Evolutionary conservation across 2,797 vertebrate species (phyloP), one percentile per base, ranked within the genome.

Genomic region (Pygocentrus nattereri): DNA sequence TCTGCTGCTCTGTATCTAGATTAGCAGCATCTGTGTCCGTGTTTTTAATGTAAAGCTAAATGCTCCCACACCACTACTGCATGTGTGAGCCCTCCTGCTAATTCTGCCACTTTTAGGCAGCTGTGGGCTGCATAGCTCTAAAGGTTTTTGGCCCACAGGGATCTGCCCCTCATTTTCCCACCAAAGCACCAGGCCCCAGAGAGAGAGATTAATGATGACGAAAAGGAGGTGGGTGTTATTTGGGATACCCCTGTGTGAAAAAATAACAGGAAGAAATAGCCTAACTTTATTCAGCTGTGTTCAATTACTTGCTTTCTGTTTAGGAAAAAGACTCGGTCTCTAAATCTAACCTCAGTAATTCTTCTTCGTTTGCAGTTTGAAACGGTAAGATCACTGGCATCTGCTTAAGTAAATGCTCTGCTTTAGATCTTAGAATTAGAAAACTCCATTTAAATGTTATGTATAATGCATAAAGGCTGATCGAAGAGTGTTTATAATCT

Each of bases 121-220:
- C 87, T 88, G 89, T 80, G 16, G 85, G 86, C 70, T 85, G 83
- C 69, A 21, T 67, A 18, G 85, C 90, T 91, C 92, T 90, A 93
- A 92, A 94, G 78, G 58, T 34, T 30, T 4, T 41, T 76, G 85
- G 86, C 84, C 91, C 85, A 21, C 68, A 82, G 91, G 90, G 92
- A 92, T 91, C 91, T 90, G 85, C 82, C 78, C 90, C 82, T 89
- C 86, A 88, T 87, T 92, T 94, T 94, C 91, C 92, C 92, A 94
- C 87, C 89, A 91, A 67, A 58, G 41, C 31, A 21, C 30, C 49
- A 64, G 54, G n/a, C 49, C 64, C 68, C 47, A 64, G 84, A 85
- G 75, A 78, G 75, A 78, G 85, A 81, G 82, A 85, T 84, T 78
- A 76, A 73, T 86, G 88, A 86, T 11, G 58, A 69, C 85, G 87